Evolutionary conservation across 2,888 invertebrate genomes (phyloP), one percentile per base, ranked within the genome.

Genomic region (Pseudococcus jackbeardsleyi): DNA sequence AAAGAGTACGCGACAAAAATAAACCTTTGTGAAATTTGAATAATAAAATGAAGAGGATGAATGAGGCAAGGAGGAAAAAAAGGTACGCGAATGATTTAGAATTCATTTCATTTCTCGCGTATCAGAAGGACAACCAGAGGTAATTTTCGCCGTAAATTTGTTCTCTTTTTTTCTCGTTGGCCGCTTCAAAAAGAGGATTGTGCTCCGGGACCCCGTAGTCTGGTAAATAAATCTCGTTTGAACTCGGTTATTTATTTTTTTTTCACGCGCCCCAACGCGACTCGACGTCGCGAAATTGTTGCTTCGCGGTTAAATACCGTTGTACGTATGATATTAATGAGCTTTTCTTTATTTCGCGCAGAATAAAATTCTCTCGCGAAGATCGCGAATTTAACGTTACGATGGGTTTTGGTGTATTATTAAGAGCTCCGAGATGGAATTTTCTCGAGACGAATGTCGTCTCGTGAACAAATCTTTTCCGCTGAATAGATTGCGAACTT

Each of bases 61-160:
- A 54, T 11, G 54, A 54, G 59, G 59, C 1, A 33, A 33, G 26
- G 26, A 33, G 26, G 26, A 33, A 59, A 59, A 59, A 59, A 59
- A 59, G 59, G 59, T 59, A 59, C 59, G 59, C 59, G 59, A 59
- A 59, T 59, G 59, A 59, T 59, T 59, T 59, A 59, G 59, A 59
- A 59, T 59, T 59, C 59, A 59, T 59, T 59, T 59, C 59, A 59
- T 59, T 19, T 59, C 59, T 59, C 19, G 59, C 59, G 59, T 59
- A 59, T 59, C 59, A 59, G 59, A 59, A 59, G 19, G 59, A 72
- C 68, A 11, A 12, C 68, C 68, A 33, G 68, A 33, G 68, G 68
- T 72, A 72, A 72, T 72, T 72, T 72, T 72, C 68, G 68, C 68
- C 3, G 26, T 33, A 33, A 72, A 72, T 72, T 72, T 72, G 22